Evolutionary conservation across 2,888 invertebrate species (phyloP), one percentile per base, ranked within the genome.

Genomic region (Galeruca laticollis): DNA sequence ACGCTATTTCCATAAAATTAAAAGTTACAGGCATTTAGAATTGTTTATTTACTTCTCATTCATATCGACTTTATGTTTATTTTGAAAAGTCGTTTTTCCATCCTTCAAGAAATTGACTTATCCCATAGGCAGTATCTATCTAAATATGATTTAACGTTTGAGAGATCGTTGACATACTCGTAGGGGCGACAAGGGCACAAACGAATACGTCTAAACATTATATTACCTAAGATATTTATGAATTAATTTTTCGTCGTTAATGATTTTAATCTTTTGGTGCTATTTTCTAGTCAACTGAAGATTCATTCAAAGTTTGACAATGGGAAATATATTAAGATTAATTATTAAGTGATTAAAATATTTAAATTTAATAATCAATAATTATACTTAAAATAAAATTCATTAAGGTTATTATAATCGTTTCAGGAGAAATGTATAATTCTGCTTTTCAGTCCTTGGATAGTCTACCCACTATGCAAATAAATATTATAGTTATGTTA

Each of bases 31-130:
- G 62, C 68, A 49, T 65, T 62, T 61, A 68, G 54, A 62, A 37
- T 54, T 72, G 74, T 74, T 74, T 74, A 72, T 74, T 72, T 74
- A 68, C 65, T 66, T 52, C 31, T 31, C 74, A 68, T 66, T 69
- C 69, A 52, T 54, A 71, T 72, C 70, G 76, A 74, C 73, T 72
- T 63, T 68, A 67, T 73, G 73, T 76, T 73, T 76, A 72, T 76
- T 76, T 75, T 70, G 59, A 51, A 63, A 71, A 71, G 74, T 76
- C 76, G 66, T 69, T 71, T 73, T 66, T 69, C 70, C 72, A 65
- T 70, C 73, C 60, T 74, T 74, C 72, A 64, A 64, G 71, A 73
- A 70, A 74, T 71, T 71, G 70, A 70, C 67, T 70, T 67, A 70
- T 63, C 63, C 57, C 61, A n/a, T 21, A 43, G 67, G 15, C 66